Base-by-base conservation (phyloP, 2,888 invertebrate genomes). In the Seladonia tumulorum region DNA sequence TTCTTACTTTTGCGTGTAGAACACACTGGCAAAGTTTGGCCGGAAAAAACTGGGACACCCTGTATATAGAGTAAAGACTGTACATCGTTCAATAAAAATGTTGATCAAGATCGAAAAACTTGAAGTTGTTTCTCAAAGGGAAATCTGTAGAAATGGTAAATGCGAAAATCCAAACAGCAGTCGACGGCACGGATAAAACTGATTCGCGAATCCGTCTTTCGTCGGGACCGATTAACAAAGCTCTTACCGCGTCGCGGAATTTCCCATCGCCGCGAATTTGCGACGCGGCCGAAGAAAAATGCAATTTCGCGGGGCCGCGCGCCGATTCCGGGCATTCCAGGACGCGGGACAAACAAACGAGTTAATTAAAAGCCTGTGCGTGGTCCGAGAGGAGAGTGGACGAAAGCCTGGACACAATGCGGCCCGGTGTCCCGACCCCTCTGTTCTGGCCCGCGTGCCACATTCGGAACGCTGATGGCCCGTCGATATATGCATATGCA, bases 301-400 rank as follows among this genome's bases (percentile, higher is more conserved):
- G 86, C 85, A 86, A 86, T 86, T 84, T 86, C 79, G 75, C 45
- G 63, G 57, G 60, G 39, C 77, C 42, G 47, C 76, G 66, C 25
- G 18, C 42, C 87, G 86, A 89, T 90, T 90, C 90, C 90, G 79
- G 85, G 82, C 49, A 90, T 89, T 87, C 88, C 88, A 81, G 76
- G 39, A 68, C 76, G 76, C 76, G 83, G 86, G 84, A 18, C 90
- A 90, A 90, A 90, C 90, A 89, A 90, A 90, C 90, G 87, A 86
- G 90, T 90, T 90, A 90, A 90, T 90, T 90, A 90, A 90, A 90
- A 90, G 83, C 86, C 76, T 63, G 63, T 5, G 45, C 42, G 16
- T 14, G 70, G 42, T 12, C 12, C n/a, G 14, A 25, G 70, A 42
- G 42, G 42, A 25, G 18, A 18, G 29, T 25, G 47, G 45, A 53